Conservation (phyloP, 2,888 invertebrate genomes). For the Adineta ricciae region DNA sequence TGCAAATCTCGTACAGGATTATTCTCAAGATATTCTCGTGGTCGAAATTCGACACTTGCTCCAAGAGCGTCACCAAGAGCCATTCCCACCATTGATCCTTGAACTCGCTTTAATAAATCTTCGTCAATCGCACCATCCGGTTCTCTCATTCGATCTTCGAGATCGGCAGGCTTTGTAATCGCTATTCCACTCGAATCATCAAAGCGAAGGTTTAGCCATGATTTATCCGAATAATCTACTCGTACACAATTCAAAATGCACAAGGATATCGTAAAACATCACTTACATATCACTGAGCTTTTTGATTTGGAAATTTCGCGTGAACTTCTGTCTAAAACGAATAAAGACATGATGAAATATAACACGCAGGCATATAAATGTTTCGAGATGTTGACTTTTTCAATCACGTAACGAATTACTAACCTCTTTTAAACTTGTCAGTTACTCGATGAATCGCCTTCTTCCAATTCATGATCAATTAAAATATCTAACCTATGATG, state of each 20-base stretch:
- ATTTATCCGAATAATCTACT: neutral
- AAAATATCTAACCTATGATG: too few species aligned
- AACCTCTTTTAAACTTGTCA: neutral
- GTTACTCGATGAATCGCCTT: too few species aligned
- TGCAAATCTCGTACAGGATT: neutral
- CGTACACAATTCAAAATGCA: too few species aligned
- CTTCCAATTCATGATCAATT: too few species aligned
- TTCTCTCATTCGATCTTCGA: neutral
- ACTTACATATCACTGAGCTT: too few species aligned
- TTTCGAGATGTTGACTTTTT: too few species aligned
- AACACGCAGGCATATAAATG: too few species aligned
- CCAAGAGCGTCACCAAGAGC: neutral
- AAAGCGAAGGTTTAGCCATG: neutral
- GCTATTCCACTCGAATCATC: neutral
- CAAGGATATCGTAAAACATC: too few species aligned
- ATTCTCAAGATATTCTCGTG: neutral
- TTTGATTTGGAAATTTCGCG: too few species aligned
- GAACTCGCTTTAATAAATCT: neutral
- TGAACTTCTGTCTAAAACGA: too few species aligned
- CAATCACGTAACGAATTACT: too few species aligned
- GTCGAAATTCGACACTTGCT: neutral
- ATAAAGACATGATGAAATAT: too few species aligned
- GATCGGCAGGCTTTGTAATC: neutral
- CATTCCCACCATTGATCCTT: neutral
- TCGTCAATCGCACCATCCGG: neutral